Percentiles rank a stretch among this genome's conserved stretches.
Conservation (phyloP, 2,113 vertebrate species). For the Cairina moschata region DNA sequence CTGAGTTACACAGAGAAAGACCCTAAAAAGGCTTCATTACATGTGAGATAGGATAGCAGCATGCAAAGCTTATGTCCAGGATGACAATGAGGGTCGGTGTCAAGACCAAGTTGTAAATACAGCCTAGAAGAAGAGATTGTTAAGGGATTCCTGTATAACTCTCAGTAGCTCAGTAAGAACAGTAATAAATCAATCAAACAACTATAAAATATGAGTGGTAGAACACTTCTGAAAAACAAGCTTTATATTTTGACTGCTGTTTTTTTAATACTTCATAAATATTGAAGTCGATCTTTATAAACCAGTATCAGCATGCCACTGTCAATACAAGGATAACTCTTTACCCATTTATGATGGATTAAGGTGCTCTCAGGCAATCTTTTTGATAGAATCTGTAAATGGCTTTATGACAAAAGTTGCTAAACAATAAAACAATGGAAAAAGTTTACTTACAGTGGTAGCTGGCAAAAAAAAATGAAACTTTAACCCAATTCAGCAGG, state of each 20-base stretch:
- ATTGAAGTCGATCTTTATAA: background rate
- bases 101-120: background rate
- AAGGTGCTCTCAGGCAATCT: background rate
- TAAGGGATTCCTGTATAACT: background rate
- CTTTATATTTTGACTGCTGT: background rate
- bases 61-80: background rate
- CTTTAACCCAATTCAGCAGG: background rate
- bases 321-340: background rate
- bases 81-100: background rate
- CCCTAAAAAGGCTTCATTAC: slow-evolving; percentile 3
- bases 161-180: background rate
- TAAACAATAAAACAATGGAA: background rate
- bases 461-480: background rate
- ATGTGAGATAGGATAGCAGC: background rate
- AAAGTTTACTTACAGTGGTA: background rate
- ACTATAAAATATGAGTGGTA: background rate
- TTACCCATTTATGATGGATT: background rate
- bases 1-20: slow-evolving; percentile 30
- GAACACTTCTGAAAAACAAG: background rate
- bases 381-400: background rate
- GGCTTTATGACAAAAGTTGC: background rate
- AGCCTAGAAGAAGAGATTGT: background rate
- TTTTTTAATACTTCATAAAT: background rate
- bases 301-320: background rate
- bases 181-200: background rate